Conservation (phyloP, 2,113 vertebrate species). For the Merops nubicus region DNA sequence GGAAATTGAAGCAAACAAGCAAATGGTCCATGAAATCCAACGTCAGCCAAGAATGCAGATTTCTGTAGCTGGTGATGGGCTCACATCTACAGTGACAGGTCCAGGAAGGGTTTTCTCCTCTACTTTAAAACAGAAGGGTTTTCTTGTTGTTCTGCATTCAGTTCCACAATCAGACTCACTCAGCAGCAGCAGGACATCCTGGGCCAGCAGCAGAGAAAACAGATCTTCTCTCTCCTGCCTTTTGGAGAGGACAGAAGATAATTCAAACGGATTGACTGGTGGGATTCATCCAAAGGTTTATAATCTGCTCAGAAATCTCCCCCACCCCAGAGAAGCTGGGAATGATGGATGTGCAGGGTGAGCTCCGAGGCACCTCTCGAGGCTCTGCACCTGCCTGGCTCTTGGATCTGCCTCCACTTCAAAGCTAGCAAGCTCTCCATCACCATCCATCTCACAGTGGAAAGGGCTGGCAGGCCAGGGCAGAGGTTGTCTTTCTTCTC, state of each 20-base stretch:
- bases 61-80: neutral
- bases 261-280: neutral
- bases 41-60: neutral
- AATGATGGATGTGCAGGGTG: neutral
- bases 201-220: neutral
- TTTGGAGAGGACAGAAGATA: neutral
- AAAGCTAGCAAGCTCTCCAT: neutral
- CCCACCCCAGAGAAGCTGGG: neutral
- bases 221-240: neutral
- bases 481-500: neutral
- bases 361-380: neutral
- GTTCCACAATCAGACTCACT: neutral
- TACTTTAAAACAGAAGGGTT: neutral
- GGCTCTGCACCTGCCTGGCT: neutral
- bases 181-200: neutral
- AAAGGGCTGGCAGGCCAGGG: neutral
- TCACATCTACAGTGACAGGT: neutral
- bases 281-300: neutral
- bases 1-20: neutral
- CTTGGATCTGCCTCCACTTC: neutral
- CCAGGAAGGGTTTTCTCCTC: neutral
- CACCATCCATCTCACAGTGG: rapidly evolving
- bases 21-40: neutral
- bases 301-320: neutral
- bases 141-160: neutral